Base-by-base conservation (phyloP, 2,113 vertebrate genomes). In the Eolophus roseicapilla region DNA sequence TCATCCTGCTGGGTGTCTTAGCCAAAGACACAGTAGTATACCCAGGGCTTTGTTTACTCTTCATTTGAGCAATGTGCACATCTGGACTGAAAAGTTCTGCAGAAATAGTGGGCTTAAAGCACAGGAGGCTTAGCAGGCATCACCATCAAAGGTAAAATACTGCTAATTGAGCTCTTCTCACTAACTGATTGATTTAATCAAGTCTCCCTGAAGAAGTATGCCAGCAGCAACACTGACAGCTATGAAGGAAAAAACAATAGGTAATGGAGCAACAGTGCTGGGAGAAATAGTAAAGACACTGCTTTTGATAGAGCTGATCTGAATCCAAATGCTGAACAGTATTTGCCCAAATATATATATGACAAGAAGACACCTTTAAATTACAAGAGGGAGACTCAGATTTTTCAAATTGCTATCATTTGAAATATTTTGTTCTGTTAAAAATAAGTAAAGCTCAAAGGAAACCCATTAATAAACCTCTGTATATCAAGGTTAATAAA, bases 101-200 rank as follows among this genome's bases (percentile, higher is more conserved):
- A 93, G 93, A 94, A 97, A 96, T 88, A 59, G 57, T 92, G 70
- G 89, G 77, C 92, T 94, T 89, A 93, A 88, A 93, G 96, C 96
- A 92, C 60, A 86, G 90, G 93, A 95, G 91, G 86, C 84, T 97
- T 85, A 94, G 95, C 94, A 97, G 95, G 83, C 93, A 95, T 57
- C 88, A 41, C 63, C 94, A 95, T 62, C 95, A 95, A 92, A 86
- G 96, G 95, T 87, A 96, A 97, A 95, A 95, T 96, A 35, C 92
- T 91, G 94, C 95, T 98, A 98, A 98, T 92, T 97, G 97, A 97
- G 93, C 60, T 41, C 88, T 97, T 97, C 94, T 96, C 97, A 98
- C 96, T 97, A 97, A 96, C 85, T 95, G 88, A 95, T 75, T 95
- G 97, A 97, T 98, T 93, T 93, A 95, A 97, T 96, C 96, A 95